These are phyloP conservation scores for Gymnothorax javanicus DNA, from an alignment of 2,797 vertebrate genomes.

Conservation along the genomic window DNA sequence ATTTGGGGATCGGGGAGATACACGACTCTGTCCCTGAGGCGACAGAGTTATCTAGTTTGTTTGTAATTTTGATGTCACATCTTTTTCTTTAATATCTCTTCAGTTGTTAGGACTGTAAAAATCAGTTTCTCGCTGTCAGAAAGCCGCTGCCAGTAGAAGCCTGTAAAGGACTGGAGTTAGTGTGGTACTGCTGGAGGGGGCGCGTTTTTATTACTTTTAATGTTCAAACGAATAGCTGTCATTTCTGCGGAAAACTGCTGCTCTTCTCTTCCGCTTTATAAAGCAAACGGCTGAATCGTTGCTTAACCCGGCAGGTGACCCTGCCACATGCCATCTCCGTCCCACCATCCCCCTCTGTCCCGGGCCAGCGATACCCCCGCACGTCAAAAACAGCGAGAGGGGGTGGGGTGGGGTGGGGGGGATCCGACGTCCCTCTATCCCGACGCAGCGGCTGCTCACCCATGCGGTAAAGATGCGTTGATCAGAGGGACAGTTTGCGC, in stretches of 20 bases:
- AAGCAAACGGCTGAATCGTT: slow-evolving; percentile 74
- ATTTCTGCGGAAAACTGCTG: neutral
- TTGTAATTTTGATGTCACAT: neutral
- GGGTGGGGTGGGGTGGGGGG: slow-evolving; percentile 64
- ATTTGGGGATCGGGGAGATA: too few species aligned
- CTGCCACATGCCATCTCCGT: slow-evolving; percentile 71
- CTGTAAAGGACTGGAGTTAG: neutral
- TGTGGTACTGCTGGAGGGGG: neutral
- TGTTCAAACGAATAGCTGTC: slow-evolving; percentile 33
- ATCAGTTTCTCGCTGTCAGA: too few species aligned
- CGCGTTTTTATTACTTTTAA: neutral
- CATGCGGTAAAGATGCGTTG: slow-evolving; percentile 83
- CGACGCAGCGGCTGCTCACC: slow-evolving; percentile 77
- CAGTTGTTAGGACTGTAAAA: neutral
- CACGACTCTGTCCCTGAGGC: too few species aligned
- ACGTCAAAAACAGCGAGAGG: slow-evolving; percentile 58
- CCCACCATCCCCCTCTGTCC: slow-evolving; percentile 55
- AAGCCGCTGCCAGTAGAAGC: neutral
- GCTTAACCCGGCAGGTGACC: slow-evolving; percentile 78
- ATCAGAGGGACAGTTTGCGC: slow-evolving; percentile 76
- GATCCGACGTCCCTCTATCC: slow-evolving; percentile 66
- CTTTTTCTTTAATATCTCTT: neutral
- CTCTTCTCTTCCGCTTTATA: slow-evolving; percentile 56
- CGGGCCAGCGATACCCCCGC: slow-evolving; percentile 60
- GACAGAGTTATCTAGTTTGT: too few species aligned